Evolutionary conservation across 2,888 invertebrate species (phyloP), one percentile per base, ranked within the genome.

Genomic region (Tenthredo notha): DNA sequence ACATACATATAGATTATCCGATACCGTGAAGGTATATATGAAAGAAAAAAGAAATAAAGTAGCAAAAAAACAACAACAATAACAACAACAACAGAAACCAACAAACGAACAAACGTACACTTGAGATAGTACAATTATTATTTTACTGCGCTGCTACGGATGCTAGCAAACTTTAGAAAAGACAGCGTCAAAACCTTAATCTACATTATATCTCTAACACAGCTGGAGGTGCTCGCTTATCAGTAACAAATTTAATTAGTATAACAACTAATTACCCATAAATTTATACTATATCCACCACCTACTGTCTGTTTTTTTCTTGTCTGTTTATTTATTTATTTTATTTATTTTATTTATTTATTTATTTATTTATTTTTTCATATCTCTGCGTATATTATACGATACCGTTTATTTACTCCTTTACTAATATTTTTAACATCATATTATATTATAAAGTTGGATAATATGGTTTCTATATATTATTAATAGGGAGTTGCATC

Each of bases 91-190:
- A 33, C 1, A 33, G 29, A 33, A 50, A 10, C 10, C 21, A n/a
- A 75, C 7, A 50, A 54, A 54, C 18, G 12, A 9, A 65, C 25
- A 33, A 25, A 67, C 67, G 47, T 43, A 67, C 83, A 50, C 65
- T 83, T 29, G 50, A 67, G 43, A 47, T 67, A 67, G 50, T 43
- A 83, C 65, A 83, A 83, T 47, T 6, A 61, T 61, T 65, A 43
- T 25, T 25, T 61, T 40, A 80, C 78, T 80, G 40, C 21, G n/a
- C 80, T 61, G 80, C 61, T 74, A 74, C 21, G 47, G 65, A 83
- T 83, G 83, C 67, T 83, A 83, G 67, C 83, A 83, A 70, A 83
- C 83, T 67, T 83, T 83, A 83, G 83, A 83, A 83, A 83, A 83
- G 83, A 83, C 83, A 83, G 33, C 83, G 83, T 83, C 83, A 65